Percentiles rank a stretch among this genome's conserved stretches.
Conservation (phyloP, 2,888 invertebrate genomes). For the Drosophila imparisetae region DNA sequence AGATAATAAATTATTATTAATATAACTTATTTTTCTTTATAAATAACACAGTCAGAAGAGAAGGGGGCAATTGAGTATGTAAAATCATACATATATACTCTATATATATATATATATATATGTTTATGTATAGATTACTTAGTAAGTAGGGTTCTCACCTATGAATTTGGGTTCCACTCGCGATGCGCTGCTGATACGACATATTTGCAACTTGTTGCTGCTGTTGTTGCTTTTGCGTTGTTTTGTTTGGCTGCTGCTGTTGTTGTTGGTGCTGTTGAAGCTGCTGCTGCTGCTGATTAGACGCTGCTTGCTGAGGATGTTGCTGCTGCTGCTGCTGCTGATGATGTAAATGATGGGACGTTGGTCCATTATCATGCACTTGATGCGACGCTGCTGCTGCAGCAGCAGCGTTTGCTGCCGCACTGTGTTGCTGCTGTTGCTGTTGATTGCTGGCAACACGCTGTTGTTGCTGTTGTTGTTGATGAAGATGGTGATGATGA, state of each 20-base stretch:
- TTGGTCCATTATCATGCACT: constrained; percentile 79
- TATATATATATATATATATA: neutral
- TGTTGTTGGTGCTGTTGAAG: constrained; percentile 54
- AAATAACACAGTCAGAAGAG: neutral
- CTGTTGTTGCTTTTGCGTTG: constrained; percentile 74
- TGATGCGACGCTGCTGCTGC: constrained; percentile 53
- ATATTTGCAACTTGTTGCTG: constrained; percentile 81
- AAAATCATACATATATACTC: too few species aligned
- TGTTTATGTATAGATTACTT: neutral
- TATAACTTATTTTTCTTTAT: neutral
- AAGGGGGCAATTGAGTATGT: too few species aligned
- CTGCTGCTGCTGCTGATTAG: constrained; percentile 68
- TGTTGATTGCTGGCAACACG: constrained; percentile 66
- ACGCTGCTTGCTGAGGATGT: constrained; percentile 59
- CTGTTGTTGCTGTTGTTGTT: constrained; percentile 42
- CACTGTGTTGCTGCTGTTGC: constrained; percentile 61
- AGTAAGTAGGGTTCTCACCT: constrained; percentile 76
- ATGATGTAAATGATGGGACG: constrained; percentile 74
- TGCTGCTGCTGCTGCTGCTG: constrained; percentile 61
- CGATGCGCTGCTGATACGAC: constrained; percentile 84
- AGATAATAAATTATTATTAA: neutral
- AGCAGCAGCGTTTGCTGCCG: constrained; percentile 61
- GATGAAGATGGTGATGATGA: constrained; percentile 65
- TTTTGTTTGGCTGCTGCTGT: constrained; percentile 45
- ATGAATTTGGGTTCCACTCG: constrained; percentile 84